A percentile compares a stretch with the other conserved stretches of the same genome.
Evolutionary conservation across 2,888 invertebrate species (phyloP).

Genomic region (Aspidiotus destructor): DNA sequence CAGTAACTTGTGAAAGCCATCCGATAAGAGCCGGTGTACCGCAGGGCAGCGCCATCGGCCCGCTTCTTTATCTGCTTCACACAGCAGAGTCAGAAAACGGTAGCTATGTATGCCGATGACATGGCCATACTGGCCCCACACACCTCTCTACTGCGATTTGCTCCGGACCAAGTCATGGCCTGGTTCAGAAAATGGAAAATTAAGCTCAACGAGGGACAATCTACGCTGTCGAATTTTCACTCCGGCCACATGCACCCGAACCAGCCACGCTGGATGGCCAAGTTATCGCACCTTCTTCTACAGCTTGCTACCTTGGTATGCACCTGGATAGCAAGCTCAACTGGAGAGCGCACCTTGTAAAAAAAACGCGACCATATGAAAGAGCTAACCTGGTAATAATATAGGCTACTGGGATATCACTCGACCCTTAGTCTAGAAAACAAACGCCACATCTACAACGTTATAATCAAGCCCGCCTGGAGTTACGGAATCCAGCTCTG

Average conservation of each 20-base stretch:
- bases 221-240: too few species aligned
- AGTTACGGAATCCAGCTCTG: background rate
- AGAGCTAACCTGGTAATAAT: background rate
- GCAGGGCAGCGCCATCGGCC: too few species aligned
- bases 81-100: too few species aligned
- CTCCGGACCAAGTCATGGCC: too few species aligned
- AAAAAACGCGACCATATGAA: background rate
- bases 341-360: background rate
- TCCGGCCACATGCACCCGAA: background rate
- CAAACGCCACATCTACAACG: conserved; percentile 2
- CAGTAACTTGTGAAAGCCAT: too few species aligned
- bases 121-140: too few species aligned
- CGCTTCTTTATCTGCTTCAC: too few species aligned
- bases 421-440: background rate
- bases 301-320: background rate
- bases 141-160: too few species aligned
- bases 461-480: background rate
- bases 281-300: background rate
- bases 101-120: too few species aligned
- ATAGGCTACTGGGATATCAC: background rate
- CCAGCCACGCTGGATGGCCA: background rate
- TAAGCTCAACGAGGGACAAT: background rate
- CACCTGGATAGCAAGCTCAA: background rate
- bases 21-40: too few species aligned
- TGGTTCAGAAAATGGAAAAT: too few species aligned